Evolutionary conservation across 2,113 vertebrate species (phyloP), one percentile per base, ranked within the genome.

Genomic region (Zonotrichia leucophrys): DNA sequence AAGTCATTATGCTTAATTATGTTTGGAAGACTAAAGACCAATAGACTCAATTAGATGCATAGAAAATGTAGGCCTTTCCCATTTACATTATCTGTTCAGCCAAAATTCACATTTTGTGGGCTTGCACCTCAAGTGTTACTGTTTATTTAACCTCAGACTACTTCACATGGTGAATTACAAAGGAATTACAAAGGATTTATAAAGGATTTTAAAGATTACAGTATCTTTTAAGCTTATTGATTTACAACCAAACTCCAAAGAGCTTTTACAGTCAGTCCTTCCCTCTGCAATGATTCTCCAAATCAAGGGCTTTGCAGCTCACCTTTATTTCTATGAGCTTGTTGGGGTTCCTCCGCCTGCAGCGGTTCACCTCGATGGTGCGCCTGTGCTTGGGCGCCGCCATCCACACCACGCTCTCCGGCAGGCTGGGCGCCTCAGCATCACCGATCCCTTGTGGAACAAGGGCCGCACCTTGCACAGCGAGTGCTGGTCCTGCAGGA

Each of bases 331-430:
- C 96, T 20, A 99, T 89, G 15, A 99, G 98, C 49, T 99, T 99
- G 20, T 4, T 68, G 15, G 98, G 96, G 37, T 98, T 68, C 92
- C 99, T 98, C 90, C 99, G 98, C 69, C 99, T 97, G 94, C 98
- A 99, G 46, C 98, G 98, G 96, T 99, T 99, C 74, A 99, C 96
- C 95, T 99, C 99, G 46, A 99, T 99, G 18, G 97, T 98, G 31
- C 99, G 99, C 68, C 99, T 98, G 19, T 98, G 99, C 96, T 99
- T 99, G 15, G 99, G 99, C 1, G 89, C 99, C 2, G 99, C 99
- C 99, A 99, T 99, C 99, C 99, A 99, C 88, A 99, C 69, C 41
- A 99, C 89, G 69, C 96, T 95, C 44, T 98, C 99, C 15, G 96
- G 79, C 63, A 98, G 70, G 47, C 97, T 68, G 5, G 96, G 90